Evolutionary conservation across 1,140 invertebrate species (phyloP), one percentile per base, ranked within the genome.

Genomic region (Akabosia matsudoensis): DNA sequence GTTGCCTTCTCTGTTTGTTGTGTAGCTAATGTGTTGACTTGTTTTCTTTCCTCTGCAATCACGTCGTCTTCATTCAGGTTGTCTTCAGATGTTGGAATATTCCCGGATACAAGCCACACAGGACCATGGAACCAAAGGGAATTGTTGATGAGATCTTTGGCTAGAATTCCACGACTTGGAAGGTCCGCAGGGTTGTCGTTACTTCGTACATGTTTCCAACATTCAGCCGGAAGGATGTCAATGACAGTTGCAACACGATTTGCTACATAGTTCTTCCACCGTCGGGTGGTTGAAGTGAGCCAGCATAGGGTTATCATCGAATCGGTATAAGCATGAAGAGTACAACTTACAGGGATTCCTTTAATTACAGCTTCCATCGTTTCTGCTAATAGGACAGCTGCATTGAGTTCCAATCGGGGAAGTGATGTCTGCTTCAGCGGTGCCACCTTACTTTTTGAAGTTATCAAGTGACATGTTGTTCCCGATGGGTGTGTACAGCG

Each of bases 321-420:
- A 24, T 61, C 54, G 7, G 54, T 61, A 10, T 24, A 61, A 14
- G 7, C 7, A 24, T 61, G n/a, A 7, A 61, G 10, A 24, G 10
- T n/a, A 33, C 83, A 81, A 84, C 24, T 75, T 45, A 0, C 18
- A n/a, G 31, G 7, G 74, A 31, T 7, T 31, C 26, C 30, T 33
- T 10, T n/a, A 10, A n/a, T 10, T 26, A 30, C 10, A n/a, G 74
- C 34, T 7, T 52, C 45, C 70, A 51, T 75, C 71, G 45, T 61
- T n/a, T 61, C 34, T 51, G 73, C 71, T 7, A 74, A 22, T 0
- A 80, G 54, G 7, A 78, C 73, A 52, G 74, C 80, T 37, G 34
- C 73, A 33, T 51, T 72, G 14, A 81, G 72, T 67, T 79, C 82
- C 0, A 82, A 33, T 22, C 78, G 37, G 30, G 81, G 82, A 1